These are phyloP conservation scores for Gortyna flavago DNA, from an alignment of 2,888 invertebrate species.

Conservation along the genomic window DNA sequence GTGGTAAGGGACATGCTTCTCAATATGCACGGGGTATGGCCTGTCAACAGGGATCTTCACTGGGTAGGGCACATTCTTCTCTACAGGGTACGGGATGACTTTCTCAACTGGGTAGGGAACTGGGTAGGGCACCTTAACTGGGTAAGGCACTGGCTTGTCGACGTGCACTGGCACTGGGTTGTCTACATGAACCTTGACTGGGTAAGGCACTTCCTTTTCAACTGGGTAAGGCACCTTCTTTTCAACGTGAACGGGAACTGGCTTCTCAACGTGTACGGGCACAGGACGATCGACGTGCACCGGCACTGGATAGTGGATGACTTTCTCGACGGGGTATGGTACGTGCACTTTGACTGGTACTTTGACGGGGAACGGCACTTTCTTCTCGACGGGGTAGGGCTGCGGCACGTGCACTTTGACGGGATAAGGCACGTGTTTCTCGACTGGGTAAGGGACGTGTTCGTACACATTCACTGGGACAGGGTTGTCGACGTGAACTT, in stretches of 20 bases:
- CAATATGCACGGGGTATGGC: constrained; percentile 91
- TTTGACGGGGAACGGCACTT: constrained; percentile 91
- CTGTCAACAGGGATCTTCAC: constrained; percentile 91
- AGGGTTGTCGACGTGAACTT: constrained; percentile 92
- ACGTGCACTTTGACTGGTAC: constrained; percentile 93
- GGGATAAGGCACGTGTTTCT: constrained; percentile 92
- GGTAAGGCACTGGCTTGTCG: constrained; percentile 94
- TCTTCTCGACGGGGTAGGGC: constrained; percentile 93
- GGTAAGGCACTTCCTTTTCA: constrained; percentile 92
- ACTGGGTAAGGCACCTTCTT: constrained; percentile 94
- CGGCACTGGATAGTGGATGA: constrained; percentile 92
- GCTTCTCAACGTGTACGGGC: constrained; percentile 92
- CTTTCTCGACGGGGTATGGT: constrained; percentile 94
- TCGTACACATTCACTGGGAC: constrained; percentile 91
- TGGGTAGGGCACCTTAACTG: constrained; percentile 93
- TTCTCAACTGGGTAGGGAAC: constrained; percentile 93
- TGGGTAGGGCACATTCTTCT: constrained; percentile 91
- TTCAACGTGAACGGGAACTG: constrained; percentile 92
- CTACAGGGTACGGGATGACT: constrained; percentile 91
- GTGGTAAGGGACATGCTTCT: constrained; percentile 92
- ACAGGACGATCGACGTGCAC: constrained; percentile 92
- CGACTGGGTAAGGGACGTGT: constrained; percentile 93
- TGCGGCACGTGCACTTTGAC: constrained; percentile 93
- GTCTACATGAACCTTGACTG: constrained; percentile 92
- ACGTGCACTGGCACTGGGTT: constrained; percentile 93